phyloP scores from a whole-genome alignment of 2,888 invertebrate species.

The Lasioglossum figueresi region DNA sequence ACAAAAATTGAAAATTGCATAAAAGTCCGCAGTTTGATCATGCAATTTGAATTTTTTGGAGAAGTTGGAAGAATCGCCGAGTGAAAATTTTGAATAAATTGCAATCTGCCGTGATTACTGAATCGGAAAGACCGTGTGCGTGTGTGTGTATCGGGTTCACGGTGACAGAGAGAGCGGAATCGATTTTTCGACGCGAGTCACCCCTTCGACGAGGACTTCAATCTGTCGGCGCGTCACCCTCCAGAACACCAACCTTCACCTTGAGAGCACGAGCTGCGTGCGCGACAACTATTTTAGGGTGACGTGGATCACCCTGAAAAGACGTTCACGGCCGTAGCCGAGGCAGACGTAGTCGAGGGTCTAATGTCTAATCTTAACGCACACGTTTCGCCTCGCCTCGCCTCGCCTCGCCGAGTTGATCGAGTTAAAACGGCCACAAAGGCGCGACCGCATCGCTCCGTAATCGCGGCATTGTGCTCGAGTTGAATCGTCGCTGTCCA shows the following conservation, averaged over 20 bases:
- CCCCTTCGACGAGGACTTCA: conserved; percentile 34
- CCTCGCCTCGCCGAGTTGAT: conserved; percentile 63
- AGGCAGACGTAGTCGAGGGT: conserved; percentile 32
- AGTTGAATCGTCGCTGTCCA: conserved; percentile 59
- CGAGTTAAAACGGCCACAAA: conserved; percentile 73
- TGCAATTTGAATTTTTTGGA: no score
- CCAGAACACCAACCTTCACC: conserved; percentile 71
- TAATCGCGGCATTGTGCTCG: conserved; percentile 71
- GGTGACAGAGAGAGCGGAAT: not conserved
- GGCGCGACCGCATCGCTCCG: conserved; percentile 59
- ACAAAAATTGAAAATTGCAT: no score
- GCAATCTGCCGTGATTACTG: not conserved
- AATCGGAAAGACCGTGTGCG: not conserved
- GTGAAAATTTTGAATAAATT: not conserved
- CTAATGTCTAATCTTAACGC: conserved; percentile 61
- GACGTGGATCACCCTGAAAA: conserved; percentile 40
- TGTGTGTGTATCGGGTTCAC: not conserved
- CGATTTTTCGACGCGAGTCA: not conserved
- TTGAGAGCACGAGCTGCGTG: conserved; percentile 53
- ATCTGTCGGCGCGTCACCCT: conserved; percentile 62
- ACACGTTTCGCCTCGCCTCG: conserved; percentile 16
- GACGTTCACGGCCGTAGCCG: conserved; percentile 17
- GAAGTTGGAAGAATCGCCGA: no score
- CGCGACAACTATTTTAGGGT: conserved; percentile 70
- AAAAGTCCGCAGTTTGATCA: no score